Conservation (phyloP, 2,797 vertebrate genomes). For the Zenarchopterus dispar region DNA sequence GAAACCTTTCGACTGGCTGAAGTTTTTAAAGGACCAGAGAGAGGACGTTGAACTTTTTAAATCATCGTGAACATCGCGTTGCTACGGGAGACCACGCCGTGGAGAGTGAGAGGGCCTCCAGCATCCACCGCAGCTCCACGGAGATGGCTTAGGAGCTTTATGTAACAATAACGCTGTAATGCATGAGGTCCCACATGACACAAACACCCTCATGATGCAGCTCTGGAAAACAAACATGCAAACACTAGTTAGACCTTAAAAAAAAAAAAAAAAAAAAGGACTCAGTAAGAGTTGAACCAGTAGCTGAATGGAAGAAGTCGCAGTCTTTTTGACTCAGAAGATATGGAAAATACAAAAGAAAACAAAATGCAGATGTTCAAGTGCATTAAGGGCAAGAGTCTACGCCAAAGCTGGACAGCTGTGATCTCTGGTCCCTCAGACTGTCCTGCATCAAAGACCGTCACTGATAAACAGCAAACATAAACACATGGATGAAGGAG, state of each 20-base stretch:
- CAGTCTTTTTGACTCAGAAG: not conserved
- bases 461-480: no score
- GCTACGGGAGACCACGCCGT: not conserved
- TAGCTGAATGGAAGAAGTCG: not conserved
- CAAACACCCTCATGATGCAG: slow-evolving; percentile 3
- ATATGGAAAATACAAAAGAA: not conserved
- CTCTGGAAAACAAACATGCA: not conserved
- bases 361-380: no score
- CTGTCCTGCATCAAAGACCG: no score
- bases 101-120: not conserved
- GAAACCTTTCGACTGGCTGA: no score
- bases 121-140: not conserved
- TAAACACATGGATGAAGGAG: no score
- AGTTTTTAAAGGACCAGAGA: no score
- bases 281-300: not conserved
- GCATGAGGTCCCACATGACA: slow-evolving; percentile 6
- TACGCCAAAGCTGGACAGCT: no score
- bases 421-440: no score
- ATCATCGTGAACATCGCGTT: no score
- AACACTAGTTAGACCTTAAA: not conserved
- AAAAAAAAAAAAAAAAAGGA: no score
- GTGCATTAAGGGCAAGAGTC: no score
- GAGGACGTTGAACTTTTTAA: not conserved
- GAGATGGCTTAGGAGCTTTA: not conserved
- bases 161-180: not conserved